phyloP scores from a whole-genome alignment of 1,140 invertebrate genomes.

The Planococcus citri region DNA sequence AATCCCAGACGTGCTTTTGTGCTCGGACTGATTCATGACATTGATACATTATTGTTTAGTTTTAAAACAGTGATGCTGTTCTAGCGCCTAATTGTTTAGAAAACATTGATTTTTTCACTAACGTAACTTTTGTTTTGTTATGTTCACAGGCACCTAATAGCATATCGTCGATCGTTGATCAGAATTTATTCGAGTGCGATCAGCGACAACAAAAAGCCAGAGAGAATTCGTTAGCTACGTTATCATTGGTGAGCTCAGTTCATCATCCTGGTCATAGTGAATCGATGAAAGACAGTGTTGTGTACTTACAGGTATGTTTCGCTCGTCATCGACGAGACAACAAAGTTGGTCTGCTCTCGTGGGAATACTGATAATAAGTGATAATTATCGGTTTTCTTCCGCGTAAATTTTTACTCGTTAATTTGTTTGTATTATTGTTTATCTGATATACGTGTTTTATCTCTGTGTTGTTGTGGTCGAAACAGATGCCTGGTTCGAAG shows the following conservation, averaged over 20 bases:
- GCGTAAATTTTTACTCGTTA: not conserved
- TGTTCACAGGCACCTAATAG: not conserved
- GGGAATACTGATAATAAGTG: too few species aligned
- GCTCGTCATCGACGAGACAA: not conserved
- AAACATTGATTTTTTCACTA: too few species aligned
- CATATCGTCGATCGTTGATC: conserved; percentile 32
- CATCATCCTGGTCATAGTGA: conserved; percentile 28
- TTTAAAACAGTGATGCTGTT: not conserved
- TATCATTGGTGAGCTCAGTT: conserved; percentile 49
- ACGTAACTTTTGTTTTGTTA: too few species aligned
- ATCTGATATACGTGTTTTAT: not conserved
- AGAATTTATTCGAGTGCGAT: conserved; percentile 28
- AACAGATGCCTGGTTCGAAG: conserved; percentile 24
- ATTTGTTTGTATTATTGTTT: not conserved
- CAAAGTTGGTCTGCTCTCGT: too few species aligned
- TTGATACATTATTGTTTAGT: not conserved
- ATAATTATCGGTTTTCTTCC: too few species aligned
- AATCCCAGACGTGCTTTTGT: not conserved
- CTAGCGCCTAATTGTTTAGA: too few species aligned
- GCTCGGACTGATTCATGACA: not conserved
- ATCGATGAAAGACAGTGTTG: conserved; percentile 31
- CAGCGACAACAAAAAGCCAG: conserved; percentile 12
- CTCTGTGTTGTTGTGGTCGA: conserved; percentile 11
- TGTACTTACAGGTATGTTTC: conserved; percentile 30
- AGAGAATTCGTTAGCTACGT: conserved; percentile 41